These are phyloP conservation scores for Zaprionus lachaisei DNA, from an alignment of 1,140 invertebrate species.

Conservation along the genomic window DNA sequence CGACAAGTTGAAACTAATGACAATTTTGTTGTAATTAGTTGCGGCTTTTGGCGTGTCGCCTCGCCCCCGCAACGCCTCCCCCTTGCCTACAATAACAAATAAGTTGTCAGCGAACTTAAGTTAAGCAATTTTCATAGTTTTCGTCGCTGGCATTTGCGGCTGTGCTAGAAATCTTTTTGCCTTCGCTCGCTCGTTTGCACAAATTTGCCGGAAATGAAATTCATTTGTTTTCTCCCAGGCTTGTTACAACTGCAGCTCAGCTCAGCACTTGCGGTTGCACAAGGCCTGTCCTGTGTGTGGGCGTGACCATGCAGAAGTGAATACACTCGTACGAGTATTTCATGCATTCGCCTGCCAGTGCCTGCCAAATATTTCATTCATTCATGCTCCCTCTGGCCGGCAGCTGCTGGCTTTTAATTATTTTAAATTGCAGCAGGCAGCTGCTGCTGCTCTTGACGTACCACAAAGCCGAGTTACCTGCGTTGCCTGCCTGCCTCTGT, in stretches of 20 bases:
- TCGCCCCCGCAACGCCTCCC: neutral
- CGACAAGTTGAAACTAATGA: conserved; percentile 82
- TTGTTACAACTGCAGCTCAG: conserved; percentile 29
- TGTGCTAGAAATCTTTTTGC: conserved; percentile 58
- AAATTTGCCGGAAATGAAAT: conserved; percentile 81
- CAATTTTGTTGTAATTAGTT: conserved; percentile 82
- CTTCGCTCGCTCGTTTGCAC: conserved; percentile 36
- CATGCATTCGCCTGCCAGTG: conserved; percentile 36
- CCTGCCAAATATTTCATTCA: conserved; percentile 58
- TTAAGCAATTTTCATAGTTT: conserved; percentile 80
- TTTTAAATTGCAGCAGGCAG: conserved; percentile 72
- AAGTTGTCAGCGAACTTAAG: conserved; percentile 79
- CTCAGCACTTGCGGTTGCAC: conserved; percentile 15
- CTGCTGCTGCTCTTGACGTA: conserved; percentile 65
- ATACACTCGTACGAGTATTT: neutral
- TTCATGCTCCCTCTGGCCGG: conserved; percentile 4
- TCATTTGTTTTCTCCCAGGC: conserved; percentile 70
- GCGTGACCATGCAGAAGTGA: conserved; percentile 23
- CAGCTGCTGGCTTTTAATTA: conserved; percentile 68
- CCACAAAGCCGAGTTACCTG: conserved; percentile 39
- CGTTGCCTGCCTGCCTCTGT: neutral
- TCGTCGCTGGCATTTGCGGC: conserved; percentile 58
- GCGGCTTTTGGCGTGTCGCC: conserved; percentile 69
- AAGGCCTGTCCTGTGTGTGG: conserved; percentile 3
- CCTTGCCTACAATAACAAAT: conserved; percentile 50